Conservation (phyloP, 2,113 vertebrate genomes). For the Struthidea cinerea region DNA sequence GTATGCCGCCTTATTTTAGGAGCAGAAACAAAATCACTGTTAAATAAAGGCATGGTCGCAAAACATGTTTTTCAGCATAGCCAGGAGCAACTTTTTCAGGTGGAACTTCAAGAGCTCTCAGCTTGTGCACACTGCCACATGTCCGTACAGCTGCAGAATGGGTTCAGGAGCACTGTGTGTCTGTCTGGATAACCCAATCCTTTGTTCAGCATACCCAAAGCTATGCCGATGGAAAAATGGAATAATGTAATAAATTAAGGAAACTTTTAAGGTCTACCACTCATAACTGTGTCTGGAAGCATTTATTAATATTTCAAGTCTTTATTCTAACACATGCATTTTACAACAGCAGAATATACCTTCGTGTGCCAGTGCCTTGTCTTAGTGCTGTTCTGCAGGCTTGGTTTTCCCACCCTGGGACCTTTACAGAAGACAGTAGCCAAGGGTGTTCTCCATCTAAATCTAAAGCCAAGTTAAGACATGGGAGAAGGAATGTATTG, state of each 20-base stretch:
- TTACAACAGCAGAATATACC: background rate
- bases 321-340: background rate
- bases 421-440: background rate
- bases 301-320: constrained; percentile 7
- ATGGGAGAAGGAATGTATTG: background rate
- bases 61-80: background rate
- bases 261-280: background rate
- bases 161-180: background rate
- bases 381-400: background rate
- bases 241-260: constrained; percentile 39
- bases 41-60: background rate
- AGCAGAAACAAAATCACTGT: constrained; percentile 8
- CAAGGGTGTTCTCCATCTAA: background rate
- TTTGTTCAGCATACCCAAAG: background rate
- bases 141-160: background rate
- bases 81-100: background rate
- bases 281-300: constrained; percentile 7
- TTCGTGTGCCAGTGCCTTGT: background rate
- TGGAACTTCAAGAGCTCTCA: background rate
- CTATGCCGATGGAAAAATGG: background rate
- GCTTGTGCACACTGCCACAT: background rate
- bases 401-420: background rate
- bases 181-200: background rate
- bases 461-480: background rate
- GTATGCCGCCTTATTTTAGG: background rate